Percentiles rank a stretch among this genome's conserved stretches.
phyloP scores from a whole-genome alignment of 2,113 vertebrate genomes.

The Chloropsis cyanopogon region DNA sequence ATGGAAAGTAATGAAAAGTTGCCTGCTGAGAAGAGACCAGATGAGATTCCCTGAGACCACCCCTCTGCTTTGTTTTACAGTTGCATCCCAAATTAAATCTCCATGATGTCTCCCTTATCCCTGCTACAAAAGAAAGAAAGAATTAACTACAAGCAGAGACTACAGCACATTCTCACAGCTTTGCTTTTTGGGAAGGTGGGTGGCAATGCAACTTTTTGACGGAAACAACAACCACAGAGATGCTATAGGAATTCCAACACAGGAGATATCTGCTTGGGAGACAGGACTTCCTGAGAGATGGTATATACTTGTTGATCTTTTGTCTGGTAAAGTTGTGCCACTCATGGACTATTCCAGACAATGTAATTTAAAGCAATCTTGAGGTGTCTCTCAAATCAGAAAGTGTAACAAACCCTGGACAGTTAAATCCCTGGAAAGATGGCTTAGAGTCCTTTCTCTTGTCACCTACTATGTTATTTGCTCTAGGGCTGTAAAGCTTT shows the following conservation, averaged over 20 bases:
- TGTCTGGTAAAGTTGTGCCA: background rate
- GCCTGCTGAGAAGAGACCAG: conserved; percentile 51
- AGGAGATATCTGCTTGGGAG: background rate
- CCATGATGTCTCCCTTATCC: background rate
- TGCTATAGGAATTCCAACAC: background rate
- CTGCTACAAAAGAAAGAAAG: background rate
- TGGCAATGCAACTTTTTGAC: background rate
- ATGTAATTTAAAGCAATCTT: background rate
- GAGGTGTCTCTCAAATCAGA: background rate
- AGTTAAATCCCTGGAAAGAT: background rate
- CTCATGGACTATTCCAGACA: background rate
- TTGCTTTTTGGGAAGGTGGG: background rate
- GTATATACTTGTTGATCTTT: background rate
- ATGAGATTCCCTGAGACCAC: conserved; percentile 28
- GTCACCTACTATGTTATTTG: background rate
- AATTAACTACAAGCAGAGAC: background rate
- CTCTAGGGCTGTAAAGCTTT: background rate
- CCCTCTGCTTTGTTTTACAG: conserved; percentile 8
- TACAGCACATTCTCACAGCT: background rate
- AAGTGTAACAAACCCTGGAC: background rate
- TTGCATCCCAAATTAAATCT: conserved; percentile 31
- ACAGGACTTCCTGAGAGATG: background rate
- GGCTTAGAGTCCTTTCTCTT: background rate
- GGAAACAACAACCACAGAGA: background rate
- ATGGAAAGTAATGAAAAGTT: conserved; percentile 56